These are phyloP conservation scores for Gymnoscopelus microlampas DNA, from an alignment of 2,797 vertebrate genomes.

Conservation along the genomic window DNA sequence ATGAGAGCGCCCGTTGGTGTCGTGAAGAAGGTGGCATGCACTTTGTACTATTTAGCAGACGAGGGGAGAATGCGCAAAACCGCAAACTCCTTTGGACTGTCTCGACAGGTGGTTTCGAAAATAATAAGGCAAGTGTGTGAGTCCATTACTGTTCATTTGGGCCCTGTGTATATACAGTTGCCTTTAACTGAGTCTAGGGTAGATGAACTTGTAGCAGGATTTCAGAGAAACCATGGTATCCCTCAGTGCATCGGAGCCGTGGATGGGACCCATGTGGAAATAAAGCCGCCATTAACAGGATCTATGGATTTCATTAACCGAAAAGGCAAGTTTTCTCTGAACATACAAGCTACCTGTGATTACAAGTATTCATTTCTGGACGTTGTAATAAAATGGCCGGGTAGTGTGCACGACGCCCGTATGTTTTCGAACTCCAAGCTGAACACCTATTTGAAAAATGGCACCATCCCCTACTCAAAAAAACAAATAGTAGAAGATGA, in stretches of 20 bases:
- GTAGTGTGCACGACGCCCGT: conserved; percentile 10
- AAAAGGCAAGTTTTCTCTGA: conserved; percentile 21
- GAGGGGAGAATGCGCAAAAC: not conserved
- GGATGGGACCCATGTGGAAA: conserved; percentile 18
- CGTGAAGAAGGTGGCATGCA: not conserved
- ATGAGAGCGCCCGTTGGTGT: not conserved
- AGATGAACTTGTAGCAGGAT: conserved; percentile 10
- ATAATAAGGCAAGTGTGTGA: conserved; percentile 25
- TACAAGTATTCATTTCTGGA: conserved; percentile 14
- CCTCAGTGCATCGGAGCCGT: conserved; percentile 30
- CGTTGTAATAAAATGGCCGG: conserved; percentile 23
- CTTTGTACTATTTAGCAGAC: not conserved
- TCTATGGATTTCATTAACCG: conserved; percentile 33
- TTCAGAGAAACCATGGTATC: conserved; percentile 20
- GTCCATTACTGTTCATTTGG: conserved; percentile 17
- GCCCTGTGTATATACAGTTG: conserved; percentile 15
- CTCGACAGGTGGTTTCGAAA: conserved; percentile 19
- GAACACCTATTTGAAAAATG: conserved; percentile 15
- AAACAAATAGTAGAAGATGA: conserved; percentile 25
- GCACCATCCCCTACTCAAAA: conserved; percentile 19
- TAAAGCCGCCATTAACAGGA: conserved; percentile 18
- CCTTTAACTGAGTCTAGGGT: conserved; percentile 15
- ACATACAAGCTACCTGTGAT: conserved; percentile 31
- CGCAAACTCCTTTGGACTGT: not conserved
- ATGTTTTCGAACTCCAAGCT: conserved; percentile 28